phyloP scores from a whole-genome alignment of 2,797 vertebrate genomes.

The Chelon labrosus region DNA sequence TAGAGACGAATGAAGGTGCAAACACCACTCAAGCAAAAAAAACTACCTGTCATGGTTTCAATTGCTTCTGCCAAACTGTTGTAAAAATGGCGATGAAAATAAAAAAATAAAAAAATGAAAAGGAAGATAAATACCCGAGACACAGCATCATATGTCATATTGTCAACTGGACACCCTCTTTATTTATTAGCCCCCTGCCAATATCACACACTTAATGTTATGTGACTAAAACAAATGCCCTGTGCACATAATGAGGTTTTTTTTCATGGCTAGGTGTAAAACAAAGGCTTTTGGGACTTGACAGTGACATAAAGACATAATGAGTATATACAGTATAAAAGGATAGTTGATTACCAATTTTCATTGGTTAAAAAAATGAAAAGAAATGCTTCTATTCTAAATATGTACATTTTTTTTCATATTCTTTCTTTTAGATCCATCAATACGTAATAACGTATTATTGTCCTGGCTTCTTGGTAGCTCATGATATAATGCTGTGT shows the following conservation, averaged over 20 bases:
- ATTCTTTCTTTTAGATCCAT: too few species aligned
- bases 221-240: not conserved
- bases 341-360: too few species aligned
- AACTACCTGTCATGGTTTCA: not conserved
- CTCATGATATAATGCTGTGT: too few species aligned
- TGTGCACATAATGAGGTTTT: not conserved
- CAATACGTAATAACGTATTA: too few species aligned
- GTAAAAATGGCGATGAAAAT: not conserved
- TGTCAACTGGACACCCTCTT: not conserved
- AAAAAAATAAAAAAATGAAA: not conserved
- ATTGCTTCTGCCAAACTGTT: not conserved
- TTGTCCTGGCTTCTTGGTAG: too few species aligned
- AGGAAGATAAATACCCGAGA: slow-evolving; percentile 6
- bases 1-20: not conserved
- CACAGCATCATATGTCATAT: not conserved
- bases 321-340: too few species aligned
- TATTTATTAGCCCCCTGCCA: slow-evolving; percentile 17
- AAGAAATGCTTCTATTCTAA: too few species aligned
- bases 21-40: not conserved
- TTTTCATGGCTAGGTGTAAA: not conserved
- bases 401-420: too few species aligned
- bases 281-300: not conserved
- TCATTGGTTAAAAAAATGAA: too few species aligned
- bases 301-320: too few species aligned
- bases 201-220: not conserved